Percentiles rank a stretch among this genome's conserved stretches.
These are phyloP conservation scores for Dasyornis broadbenti DNA, from an alignment of 2,113 vertebrate species.

Conservation along the genomic window DNA sequence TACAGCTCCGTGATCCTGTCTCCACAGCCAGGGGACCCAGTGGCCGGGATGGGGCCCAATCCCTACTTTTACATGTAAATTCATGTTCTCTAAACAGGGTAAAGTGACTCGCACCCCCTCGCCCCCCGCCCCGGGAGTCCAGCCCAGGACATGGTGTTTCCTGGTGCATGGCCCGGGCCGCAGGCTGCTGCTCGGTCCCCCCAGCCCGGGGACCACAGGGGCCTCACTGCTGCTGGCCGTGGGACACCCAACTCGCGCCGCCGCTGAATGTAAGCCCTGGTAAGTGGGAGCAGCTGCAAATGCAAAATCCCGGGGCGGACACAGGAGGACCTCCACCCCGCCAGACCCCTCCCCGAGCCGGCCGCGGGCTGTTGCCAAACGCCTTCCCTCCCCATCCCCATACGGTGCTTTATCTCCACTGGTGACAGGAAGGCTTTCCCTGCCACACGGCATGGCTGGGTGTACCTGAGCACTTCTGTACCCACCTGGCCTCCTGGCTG, in stretches of 20 bases:
- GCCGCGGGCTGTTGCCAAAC: constrained; percentile 29
- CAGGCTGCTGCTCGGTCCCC: not conserved
- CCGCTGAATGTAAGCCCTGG: constrained; percentile 57
- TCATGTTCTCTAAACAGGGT: constrained; percentile 80
- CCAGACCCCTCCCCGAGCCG: not conserved
- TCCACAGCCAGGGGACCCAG: not conserved
- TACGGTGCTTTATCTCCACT: constrained; percentile 64
- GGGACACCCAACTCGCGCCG: not conserved
- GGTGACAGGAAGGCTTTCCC: constrained; percentile 20
- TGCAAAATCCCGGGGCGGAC: not conserved
- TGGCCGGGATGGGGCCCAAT: constrained; percentile 52
- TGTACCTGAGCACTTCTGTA: not conserved
- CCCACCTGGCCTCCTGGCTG: not conserved
- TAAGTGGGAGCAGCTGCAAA: constrained; percentile 25
- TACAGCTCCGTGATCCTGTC: constrained; percentile 64
- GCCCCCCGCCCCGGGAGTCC: not conserved
- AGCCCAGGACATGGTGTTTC: constrained; percentile 12
- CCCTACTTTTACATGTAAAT: constrained; percentile 75
- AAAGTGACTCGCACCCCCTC: constrained; percentile 50
- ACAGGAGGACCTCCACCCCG: not conserved
- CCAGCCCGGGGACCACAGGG: not conserved
- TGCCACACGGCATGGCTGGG: not conserved
- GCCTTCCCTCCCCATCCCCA: constrained; percentile 30
- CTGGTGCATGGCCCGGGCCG: not conserved
- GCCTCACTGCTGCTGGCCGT: not conserved